Evolutionary conservation across 2,888 invertebrate species (phyloP).

Genomic region (Ectemnius lituratus): DNA sequence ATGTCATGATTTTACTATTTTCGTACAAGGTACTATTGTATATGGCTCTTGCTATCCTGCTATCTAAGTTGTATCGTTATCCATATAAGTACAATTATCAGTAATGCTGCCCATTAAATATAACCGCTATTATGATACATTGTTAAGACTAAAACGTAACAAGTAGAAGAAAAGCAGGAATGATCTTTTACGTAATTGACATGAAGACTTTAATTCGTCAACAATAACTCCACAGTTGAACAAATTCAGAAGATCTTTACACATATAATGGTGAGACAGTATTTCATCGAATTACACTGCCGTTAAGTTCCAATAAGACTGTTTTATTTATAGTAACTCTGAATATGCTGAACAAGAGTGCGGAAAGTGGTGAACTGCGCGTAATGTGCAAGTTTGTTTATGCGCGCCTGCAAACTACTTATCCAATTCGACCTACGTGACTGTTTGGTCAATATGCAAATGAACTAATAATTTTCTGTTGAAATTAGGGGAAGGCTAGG

Average conservation of each 20-base stretch:
- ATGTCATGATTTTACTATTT: conserved; percentile 47
- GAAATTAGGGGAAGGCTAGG: conserved; percentile 49
- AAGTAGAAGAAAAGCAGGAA: conserved; percentile 26
- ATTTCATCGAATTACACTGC: conserved; percentile 41
- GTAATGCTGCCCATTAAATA: conserved; percentile 49
- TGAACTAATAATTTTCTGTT: conserved; percentile 27
- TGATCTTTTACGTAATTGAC: conserved; percentile 43
- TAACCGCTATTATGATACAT: conserved; percentile 49
- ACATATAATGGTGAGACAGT: conserved; percentile 49
- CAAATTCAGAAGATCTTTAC: conserved; percentile 30
- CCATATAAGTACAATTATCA: conserved; percentile 47
- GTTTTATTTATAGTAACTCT: conserved; percentile 30
- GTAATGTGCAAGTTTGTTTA: conserved; percentile 70
- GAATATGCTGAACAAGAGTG: too few species aligned
- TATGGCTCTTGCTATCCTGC: conserved; percentile 38
- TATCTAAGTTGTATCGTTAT: conserved; percentile 48
- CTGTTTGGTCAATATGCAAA: conserved; percentile 23
- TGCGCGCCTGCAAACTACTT: conserved; percentile 44
- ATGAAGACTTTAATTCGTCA: conserved; percentile 20
- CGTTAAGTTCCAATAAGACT: conserved; percentile 57
- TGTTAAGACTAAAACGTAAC: conserved; percentile 47
- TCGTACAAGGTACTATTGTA: conserved; percentile 32
- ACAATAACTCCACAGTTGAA: conserved; percentile 24
- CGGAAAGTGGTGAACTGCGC: conserved; percentile 41
- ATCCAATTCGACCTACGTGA: conserved; percentile 34